A percentile compares a stretch with the other conserved stretches of the same genome.
These are phyloP conservation scores for Podotricha telesiphe DNA, from an alignment of 2,888 invertebrate species.

Conservation along the genomic window DNA sequence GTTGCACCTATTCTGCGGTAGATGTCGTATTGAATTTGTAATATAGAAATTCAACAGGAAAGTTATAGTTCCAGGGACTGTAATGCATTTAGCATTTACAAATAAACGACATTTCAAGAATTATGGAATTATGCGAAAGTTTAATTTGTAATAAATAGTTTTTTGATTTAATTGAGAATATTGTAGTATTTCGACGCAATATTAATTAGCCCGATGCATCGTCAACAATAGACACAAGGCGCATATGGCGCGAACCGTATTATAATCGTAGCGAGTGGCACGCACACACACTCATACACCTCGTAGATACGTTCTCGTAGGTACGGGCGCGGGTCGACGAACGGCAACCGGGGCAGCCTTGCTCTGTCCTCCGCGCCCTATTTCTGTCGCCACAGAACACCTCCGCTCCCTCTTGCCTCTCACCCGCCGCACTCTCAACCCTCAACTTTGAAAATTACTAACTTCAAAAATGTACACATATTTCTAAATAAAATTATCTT, in stretches of 20 bases:
- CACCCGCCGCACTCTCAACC: constrained; percentile 55
- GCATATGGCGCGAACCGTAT: constrained; percentile 55
- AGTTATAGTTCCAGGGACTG: neutral
- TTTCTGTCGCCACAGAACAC: constrained; percentile 77
- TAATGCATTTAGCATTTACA: too few species aligned
- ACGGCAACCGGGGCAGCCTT: constrained; percentile 82
- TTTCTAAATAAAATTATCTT: constrained; percentile 42
- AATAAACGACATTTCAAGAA: neutral
- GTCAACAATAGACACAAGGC: constrained; percentile 50
- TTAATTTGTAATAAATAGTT: neutral
- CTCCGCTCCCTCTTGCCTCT: constrained; percentile 52
- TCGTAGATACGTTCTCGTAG: constrained; percentile 56
- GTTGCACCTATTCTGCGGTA: constrained; percentile 64
- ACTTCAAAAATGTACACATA: constrained; percentile 47
- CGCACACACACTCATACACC: constrained; percentile 50
- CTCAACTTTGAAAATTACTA: constrained; percentile 64
- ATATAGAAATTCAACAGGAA: neutral
- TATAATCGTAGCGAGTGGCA: constrained; percentile 54
- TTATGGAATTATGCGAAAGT: neutral
- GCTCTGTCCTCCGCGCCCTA: constrained; percentile 83
- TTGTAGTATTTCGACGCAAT: neutral
- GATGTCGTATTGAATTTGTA: constrained; percentile 62
- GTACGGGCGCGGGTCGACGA: constrained; percentile 73
- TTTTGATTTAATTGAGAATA: neutral
- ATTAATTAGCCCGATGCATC: constrained; percentile 56